Evolutionary conservation across 2,888 invertebrate genomes (phyloP).

Genomic region (Drosophila rellima): DNA sequence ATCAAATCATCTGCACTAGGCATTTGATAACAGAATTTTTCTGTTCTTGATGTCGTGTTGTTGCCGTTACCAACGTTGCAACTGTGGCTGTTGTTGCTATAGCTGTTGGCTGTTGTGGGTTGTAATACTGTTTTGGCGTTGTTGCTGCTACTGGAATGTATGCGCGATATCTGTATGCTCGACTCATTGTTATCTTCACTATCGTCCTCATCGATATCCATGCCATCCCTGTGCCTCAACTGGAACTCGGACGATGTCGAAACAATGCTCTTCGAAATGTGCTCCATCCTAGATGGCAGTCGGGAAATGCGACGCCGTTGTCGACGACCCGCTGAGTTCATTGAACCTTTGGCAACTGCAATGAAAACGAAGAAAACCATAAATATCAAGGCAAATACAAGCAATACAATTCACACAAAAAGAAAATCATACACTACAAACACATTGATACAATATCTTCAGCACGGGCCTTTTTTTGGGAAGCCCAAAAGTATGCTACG

Average conservation of each 20-base stretch:
- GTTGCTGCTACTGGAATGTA: constrained; percentile 49
- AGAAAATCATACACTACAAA: constrained; percentile 1
- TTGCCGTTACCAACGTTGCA: constrained; percentile 26
- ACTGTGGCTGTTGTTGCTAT: constrained; percentile 30
- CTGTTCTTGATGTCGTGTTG: constrained; percentile 32
- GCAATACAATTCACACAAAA: constrained; percentile 8
- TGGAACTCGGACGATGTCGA: constrained; percentile 26
- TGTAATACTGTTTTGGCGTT: constrained; percentile 73
- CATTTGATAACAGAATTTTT: constrained; percentile 48
- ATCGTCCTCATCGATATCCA: constrained; percentile 22
- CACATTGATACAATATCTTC: constrained; percentile 5
- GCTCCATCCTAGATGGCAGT: constrained; percentile 25
- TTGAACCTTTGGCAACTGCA: constrained; percentile 71
- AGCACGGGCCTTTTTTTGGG: constrained; percentile 3
- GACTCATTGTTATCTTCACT: constrained; percentile 10
- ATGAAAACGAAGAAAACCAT: constrained; percentile 25
- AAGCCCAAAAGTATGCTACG: constrained; percentile 33
- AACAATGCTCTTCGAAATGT: constrained; percentile 32
- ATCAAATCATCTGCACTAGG: constrained; percentile 10
- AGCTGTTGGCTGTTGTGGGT: constrained; percentile 53
- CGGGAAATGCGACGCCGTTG: constrained; percentile 38
- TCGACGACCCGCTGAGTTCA: constrained; percentile 47
- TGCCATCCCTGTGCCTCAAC: constrained; percentile 8
- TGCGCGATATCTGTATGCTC: constrained; percentile 18
- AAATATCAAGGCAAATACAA: constrained; percentile 11